phyloP scores from a whole-genome alignment of 1,140 invertebrate genomes.

The Steinernema khuongi region DNA sequence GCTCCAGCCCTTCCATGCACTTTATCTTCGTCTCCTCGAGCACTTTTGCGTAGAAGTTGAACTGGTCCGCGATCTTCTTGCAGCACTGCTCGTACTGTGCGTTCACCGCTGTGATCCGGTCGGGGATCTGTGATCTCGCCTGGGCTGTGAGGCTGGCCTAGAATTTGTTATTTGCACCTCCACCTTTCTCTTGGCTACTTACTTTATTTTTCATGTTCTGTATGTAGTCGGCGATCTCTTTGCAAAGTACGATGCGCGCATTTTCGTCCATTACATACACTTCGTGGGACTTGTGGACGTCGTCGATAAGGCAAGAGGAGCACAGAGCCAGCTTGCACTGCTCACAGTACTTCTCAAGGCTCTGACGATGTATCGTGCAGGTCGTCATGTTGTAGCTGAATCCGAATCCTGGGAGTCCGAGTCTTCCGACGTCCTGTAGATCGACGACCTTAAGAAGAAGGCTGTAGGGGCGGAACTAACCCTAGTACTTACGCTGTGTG shows the following conservation, averaged over 20 bases:
- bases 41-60: slow-evolving; percentile 7
- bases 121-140: neutral
- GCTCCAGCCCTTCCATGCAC: slow-evolving; percentile 25
- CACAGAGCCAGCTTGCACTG: slow-evolving; percentile 64
- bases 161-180: neutral
- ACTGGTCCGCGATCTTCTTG: slow-evolving; percentile 2
- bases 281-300: slow-evolving; percentile 70
- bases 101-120: neutral
- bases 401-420: neutral
- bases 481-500: neutral
- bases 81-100: slow-evolving; percentile 4
- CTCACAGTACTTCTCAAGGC: slow-evolving; percentile 13
- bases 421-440: neutral
- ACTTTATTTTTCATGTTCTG: slow-evolving; percentile 22
- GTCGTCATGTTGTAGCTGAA: slow-evolving; percentile 12
- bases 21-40: slow-evolving; percentile 1
- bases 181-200: neutral
- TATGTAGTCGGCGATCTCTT: slow-evolving; percentile 27
- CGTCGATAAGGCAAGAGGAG: slow-evolving; percentile 83
- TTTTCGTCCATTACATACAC: slow-evolving; percentile 2
- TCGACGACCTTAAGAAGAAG: neutral
- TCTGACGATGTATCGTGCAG: neutral
- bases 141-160: slow-evolving; percentile 7
- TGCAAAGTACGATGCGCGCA: neutral
- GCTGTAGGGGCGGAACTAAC: neutral